Evolutionary conservation across 2,113 vertebrate species (phyloP), one percentile per base, ranked within the genome.

Genomic region (Candoia aspera): DNA sequence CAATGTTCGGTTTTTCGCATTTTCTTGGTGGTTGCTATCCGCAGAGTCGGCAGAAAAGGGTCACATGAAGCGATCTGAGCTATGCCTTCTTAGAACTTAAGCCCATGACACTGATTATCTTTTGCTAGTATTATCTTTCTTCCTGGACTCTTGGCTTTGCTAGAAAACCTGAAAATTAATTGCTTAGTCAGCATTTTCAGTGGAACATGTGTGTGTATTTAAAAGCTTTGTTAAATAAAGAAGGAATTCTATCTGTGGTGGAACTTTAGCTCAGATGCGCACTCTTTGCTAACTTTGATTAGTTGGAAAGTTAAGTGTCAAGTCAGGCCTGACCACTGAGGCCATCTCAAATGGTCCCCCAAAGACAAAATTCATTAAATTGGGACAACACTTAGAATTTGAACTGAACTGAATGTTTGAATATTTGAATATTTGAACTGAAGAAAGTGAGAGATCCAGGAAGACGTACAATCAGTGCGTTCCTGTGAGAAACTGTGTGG

Each of bases 1-100:
- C 23, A 24, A 68, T 87, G 62, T 59, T 58, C 54, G 37, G 21
- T 87, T 59, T 92, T 53, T 87, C 26, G 84, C 26, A 29, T 83
- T 86, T 60, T 29, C 92, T 93, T 93, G 33, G 62, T 59, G 83
- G 89, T 46, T 55, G 29, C 57, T 86, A 79, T 91, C 57, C 91
- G 86, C 68, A 88, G 55, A 90, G 33, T 88, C 46, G 62, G 85
- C 29, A 88, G 29, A 62, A 90, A 88, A 91, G 58, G 55, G 15
- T 84, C 26, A 29, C 0, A 5, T 55, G 26, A 88, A 88, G 87
- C 60, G 59, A 90, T 23, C 24, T 26, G 64, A 84, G 57, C 79
- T 84, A 57, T 11, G 17, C 23, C 90, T 83, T 49, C 54, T 84
- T 23, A 84, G 68, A 84, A 88, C 5, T n/a, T 62, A 62, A 24